Evolutionary conservation across 2,113 vertebrate genomes (phyloP).

Genomic region (Nettapus auritus): DNA sequence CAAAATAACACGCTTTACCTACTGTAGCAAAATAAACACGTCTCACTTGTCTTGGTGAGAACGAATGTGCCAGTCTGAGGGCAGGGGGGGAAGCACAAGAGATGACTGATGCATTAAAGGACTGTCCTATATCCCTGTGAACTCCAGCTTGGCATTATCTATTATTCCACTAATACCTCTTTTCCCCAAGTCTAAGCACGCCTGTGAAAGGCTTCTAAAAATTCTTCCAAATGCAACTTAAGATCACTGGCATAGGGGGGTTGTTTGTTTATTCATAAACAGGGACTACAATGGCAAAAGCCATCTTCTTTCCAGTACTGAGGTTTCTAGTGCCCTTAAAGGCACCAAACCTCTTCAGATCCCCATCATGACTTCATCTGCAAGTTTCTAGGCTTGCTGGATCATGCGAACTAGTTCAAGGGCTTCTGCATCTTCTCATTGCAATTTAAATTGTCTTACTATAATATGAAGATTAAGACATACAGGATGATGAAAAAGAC

Average conservation of each 20-base stretch:
- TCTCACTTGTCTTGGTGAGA: not conserved
- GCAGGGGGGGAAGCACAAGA: not conserved
- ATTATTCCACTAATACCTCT: not conserved
- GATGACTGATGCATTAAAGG: not conserved
- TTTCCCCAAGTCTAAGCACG: not conserved
- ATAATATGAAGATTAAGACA: not conserved
- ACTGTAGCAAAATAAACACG: not conserved
- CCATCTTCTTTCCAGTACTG: not conserved
- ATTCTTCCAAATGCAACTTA: not conserved
- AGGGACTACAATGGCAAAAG: not conserved
- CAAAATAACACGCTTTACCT: not conserved
- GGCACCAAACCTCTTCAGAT: not conserved
- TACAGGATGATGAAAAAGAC: not conserved
- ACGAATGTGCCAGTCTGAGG: not conserved
- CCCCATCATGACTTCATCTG: not conserved
- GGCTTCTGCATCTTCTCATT: not conserved
- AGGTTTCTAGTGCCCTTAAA: not conserved
- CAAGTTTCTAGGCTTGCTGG: not conserved
- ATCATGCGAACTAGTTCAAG: not conserved
- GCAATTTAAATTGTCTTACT: not conserved
- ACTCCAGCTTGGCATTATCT: not conserved
- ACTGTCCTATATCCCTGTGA: not conserved
- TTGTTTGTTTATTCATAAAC: not conserved
- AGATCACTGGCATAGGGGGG: rapidly evolving
- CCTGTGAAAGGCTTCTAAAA: not conserved